Evolutionary conservation across 2,113 vertebrate genomes (phyloP).

Genomic region (Pomatostomus ruficeps): DNA sequence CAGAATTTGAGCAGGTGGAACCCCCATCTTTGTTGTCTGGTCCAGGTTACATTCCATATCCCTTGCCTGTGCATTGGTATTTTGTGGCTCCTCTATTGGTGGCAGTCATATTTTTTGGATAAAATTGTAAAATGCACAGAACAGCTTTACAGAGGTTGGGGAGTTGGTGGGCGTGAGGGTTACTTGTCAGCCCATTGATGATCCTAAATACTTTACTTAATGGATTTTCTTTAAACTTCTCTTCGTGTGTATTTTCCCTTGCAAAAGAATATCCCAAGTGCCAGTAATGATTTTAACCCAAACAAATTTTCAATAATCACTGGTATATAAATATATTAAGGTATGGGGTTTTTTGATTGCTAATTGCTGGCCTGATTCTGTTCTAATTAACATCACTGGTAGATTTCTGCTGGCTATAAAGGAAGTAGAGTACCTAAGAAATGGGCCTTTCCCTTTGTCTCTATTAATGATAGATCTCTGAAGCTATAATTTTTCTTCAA

Average conservation of each 20-base stretch:
- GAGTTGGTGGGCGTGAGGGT: background rate
- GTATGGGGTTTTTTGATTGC: rapidly evolving
- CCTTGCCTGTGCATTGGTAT: background rate
- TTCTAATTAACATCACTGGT: background rate
- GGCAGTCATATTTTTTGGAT: background rate
- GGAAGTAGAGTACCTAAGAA: background rate
- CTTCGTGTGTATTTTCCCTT: background rate
- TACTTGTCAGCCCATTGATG: background rate
- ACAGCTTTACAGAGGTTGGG: background rate
- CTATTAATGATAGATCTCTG: background rate
- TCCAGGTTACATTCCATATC: background rate
- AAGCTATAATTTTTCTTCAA: background rate
- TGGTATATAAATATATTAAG: background rate
- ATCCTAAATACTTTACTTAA: background rate
- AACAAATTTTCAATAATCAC: background rate
- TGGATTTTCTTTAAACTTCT: background rate
- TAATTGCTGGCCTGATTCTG: background rate
- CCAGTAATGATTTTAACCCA: background rate
- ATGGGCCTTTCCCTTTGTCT: background rate
- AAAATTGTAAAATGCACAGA: background rate
- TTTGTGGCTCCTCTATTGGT: background rate
- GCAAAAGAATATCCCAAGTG: background rate
- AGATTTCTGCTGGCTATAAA: background rate
- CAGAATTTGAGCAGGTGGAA: background rate
- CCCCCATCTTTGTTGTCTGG: background rate